phyloP scores from a whole-genome alignment of 2,888 invertebrate species.

The Ochropacha duplaris region DNA sequence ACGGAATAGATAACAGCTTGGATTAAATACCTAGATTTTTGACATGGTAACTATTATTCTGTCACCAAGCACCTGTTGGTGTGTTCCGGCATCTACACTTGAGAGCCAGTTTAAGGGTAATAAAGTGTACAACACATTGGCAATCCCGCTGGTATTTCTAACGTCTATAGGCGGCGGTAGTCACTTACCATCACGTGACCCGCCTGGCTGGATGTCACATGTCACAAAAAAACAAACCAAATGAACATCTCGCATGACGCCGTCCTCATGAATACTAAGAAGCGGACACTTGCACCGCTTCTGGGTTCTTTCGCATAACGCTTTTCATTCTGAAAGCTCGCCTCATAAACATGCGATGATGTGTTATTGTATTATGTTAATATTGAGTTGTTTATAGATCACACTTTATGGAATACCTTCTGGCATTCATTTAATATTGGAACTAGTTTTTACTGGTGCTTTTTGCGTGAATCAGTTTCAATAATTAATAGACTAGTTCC shows the following conservation, averaged over 20 bases:
- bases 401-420: conserved; percentile 31
- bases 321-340: conserved; percentile 46
- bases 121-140: too few species aligned
- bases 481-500: not conserved
- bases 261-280: conserved; percentile 64
- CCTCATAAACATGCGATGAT: conserved; percentile 47
- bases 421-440: conserved; percentile 22
- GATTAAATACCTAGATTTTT: too few species aligned
- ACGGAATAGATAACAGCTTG: too few species aligned
- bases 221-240: too few species aligned
- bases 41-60: too few species aligned
- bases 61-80: too few species aligned
- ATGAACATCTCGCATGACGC: conserved; percentile 38
- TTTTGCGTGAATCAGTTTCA: not conserved
- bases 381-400: conserved; percentile 48
- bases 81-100: too few species aligned
- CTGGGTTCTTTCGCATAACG: conserved; percentile 60
- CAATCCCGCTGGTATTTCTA: too few species aligned
- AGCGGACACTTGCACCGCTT: conserved; percentile 62
- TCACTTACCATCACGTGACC: too few species aligned
- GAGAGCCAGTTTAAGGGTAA: too few species aligned
- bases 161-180: too few species aligned
- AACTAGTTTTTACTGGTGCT: not conserved
- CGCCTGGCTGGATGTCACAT: too few species aligned
- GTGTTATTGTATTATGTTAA: conserved; percentile 61